Conservation (phyloP, 2,797 vertebrate genomes). For the Onychomys arenicola region DNA sequence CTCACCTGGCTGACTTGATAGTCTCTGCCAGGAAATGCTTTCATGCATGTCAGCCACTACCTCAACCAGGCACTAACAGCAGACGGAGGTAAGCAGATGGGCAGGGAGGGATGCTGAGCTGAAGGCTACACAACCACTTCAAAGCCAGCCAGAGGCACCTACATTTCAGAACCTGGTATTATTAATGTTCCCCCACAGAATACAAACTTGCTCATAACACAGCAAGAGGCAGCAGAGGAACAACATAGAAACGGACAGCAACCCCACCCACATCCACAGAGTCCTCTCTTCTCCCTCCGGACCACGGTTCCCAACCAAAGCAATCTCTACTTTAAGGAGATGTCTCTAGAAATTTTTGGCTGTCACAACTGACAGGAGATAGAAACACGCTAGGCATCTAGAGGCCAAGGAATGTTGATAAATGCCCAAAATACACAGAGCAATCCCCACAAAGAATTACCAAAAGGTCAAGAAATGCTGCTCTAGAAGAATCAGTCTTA, state of each 20-base stretch:
- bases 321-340: not conserved
- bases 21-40: not conserved
- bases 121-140: not conserved
- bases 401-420: constrained; percentile 20
- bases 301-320: not conserved
- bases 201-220: not conserved
- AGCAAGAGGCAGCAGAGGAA: not conserved
- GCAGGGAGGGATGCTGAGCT: not conserved
- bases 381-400: not conserved
- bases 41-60: not conserved
- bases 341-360: constrained; percentile 19
- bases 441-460: not conserved
- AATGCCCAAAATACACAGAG: not conserved
- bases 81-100: not conserved
- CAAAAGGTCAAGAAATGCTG: constrained; percentile 33
- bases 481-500: constrained; percentile 26
- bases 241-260: not conserved
- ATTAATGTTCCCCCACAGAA: not conserved
- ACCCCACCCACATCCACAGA: constrained; percentile 15
- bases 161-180: constrained; percentile 48
- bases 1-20: not conserved
- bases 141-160: constrained; percentile 6
- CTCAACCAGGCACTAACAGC: not conserved
- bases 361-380: not conserved
- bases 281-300: not conserved